Evolutionary conservation across 2,888 invertebrate genomes (phyloP), one percentile per base, ranked within the genome.

Genomic region (Harpagoxenus sublaevis): DNA sequence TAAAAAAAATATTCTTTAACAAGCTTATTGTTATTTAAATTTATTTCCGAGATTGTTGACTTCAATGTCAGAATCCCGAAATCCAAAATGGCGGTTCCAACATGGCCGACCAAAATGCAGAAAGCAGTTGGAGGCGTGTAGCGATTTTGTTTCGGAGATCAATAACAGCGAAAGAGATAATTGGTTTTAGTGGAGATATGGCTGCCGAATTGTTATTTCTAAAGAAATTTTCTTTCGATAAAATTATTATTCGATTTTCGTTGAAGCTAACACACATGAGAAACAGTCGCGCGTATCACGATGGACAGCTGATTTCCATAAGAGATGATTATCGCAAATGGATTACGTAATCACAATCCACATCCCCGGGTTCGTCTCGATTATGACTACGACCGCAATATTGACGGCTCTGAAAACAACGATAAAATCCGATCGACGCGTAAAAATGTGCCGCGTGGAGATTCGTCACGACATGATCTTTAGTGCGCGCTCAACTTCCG

Each of bases 401-500:
- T 23, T 18, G 35, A 73, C 15, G 31, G 3, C 9, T 31, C 35
- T 6, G 15, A 66, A 55, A 70, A 31, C 57, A 79, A 23, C 39
- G 15, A 57, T 71, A 79, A 71, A 79, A 71, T 57, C 3, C 45
- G 78, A 79, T 45, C 55, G 18, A 48, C 15, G n/a, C 4, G 18
- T 73, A 73, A 73, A 60, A 60, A 73, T 73, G 57, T 28, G 73
- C 73, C 12, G 31, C 53, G 31, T 60, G 4, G 18, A 18, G 18
- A 71, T 60, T 60, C 31, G 35, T 31, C 10, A 35, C 23, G 31
- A 18, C 39, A 15, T 12, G 12, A 68, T 42, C 45, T 48, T 66
- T 31, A 23, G 15, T 23, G 42, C 12, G 31, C 18, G 85, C 83
- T 88, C 85, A 81, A 79, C 82, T 86, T 84, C 60, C 86, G 48